Evolutionary conservation across 1,140 invertebrate genomes (phyloP), one percentile per base, ranked within the genome.

Genomic region (Mamestra configurata): DNA sequence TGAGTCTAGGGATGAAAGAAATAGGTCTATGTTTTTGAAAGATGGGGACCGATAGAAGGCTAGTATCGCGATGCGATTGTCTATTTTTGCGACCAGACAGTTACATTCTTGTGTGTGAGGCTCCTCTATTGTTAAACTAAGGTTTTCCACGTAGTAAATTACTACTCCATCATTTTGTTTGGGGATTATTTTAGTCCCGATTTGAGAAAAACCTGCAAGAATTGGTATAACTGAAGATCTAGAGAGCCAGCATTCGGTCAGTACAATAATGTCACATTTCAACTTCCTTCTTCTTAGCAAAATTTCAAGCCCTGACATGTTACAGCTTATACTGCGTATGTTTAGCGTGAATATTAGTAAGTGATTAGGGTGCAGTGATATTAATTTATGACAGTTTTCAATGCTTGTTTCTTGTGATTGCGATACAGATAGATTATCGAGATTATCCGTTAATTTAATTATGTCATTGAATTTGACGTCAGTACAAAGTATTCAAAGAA

Each of bases 121-220:
- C 24, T 80, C 79, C 13, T 46, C 13, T 2, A 76, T 51, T 18
- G 6, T 8, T 11, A 43, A 13, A 24, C 7, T 46, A 20, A 81
- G 8, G 31, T 22, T 15, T n/a, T 83, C 53, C 27, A 78, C 73
- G 1, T 79, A 20, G 64, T 80, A 83, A 4, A 81, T 64, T 6
- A 83, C 81, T 10, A 83, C 70, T 13, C 84, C 84, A 59, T 80
- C 78, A 49, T 82, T 82, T 77, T 85, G 81, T 8, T 79, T 82
- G 5, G 15, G 24, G 27, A 79, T 66, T 10, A 20, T 64, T 18
- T 11, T 49, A 1, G 81, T 80, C 13, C 0, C 11, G 10, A 18
- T n/a, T 1, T 35, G 7, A 53, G 3, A 11, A 27, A 76, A 80
- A 8, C 71, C 79, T 0, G 37, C 4, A n/a, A 80, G 0, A 27